phyloP scores from a whole-genome alignment of 2,797 vertebrate species.

The Myotis pilosus region DNA sequence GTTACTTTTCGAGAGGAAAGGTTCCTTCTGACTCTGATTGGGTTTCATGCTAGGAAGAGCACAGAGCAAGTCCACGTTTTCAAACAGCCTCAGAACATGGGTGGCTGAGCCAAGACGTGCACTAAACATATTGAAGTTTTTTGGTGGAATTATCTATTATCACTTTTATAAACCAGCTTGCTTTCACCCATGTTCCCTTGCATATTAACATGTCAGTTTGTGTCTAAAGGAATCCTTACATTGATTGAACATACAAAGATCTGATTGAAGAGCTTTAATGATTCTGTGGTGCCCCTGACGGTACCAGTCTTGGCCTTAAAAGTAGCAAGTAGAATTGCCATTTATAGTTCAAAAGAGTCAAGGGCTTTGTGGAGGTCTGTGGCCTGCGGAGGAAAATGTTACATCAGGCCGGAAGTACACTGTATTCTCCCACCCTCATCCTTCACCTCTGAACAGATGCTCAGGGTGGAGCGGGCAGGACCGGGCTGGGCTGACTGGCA shows the following conservation, averaged over 20 bases:
- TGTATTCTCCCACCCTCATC: neutral
- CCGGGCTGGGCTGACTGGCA: neutral
- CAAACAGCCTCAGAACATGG: constrained; percentile 18
- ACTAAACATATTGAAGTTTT: constrained; percentile 46
- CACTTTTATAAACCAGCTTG: constrained; percentile 68
- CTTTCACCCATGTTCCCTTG: constrained; percentile 37
- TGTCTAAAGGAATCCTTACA: constrained; percentile 56
- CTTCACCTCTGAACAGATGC: neutral
- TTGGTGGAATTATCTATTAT: constrained; percentile 67
- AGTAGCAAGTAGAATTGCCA: constrained; percentile 25
- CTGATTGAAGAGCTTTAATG: constrained; percentile 55
- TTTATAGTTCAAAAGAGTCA: constrained; percentile 66
- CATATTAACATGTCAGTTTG: constrained; percentile 44
- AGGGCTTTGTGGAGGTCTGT: neutral
- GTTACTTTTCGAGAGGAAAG: constrained; percentile 34
- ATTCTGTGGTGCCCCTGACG: neutral
- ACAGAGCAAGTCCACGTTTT: constrained; percentile 38
- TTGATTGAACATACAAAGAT: neutral
- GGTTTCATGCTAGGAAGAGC: constrained; percentile 53
- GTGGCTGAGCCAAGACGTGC: constrained; percentile 37
- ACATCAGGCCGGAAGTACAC: neutral
- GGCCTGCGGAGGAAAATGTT: constrained; percentile 25
- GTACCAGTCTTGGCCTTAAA: constrained; percentile 43
- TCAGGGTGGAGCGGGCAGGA: neutral
- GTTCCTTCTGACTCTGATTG: constrained; percentile 46